Percentiles rank a stretch among this genome's conserved stretches.
phyloP scores from a whole-genome alignment of 2,888 invertebrate species.

The Cotesia congregata region DNA sequence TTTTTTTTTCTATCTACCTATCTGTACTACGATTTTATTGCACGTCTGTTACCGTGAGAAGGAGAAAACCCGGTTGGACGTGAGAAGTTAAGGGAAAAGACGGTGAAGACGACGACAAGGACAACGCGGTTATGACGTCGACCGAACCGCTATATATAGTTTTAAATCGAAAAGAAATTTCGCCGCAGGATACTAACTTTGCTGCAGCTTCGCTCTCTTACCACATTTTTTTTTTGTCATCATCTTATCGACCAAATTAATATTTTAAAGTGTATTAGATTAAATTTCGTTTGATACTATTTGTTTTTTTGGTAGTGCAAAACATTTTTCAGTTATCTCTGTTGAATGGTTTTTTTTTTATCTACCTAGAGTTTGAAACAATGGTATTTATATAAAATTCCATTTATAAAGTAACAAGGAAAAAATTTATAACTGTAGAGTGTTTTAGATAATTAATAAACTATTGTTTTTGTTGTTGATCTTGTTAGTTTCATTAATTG shows the following conservation, averaged over 20 bases:
- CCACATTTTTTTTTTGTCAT: background rate
- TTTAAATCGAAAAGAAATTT: conserved; percentile 42
- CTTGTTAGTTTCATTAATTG: background rate
- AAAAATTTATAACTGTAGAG: background rate
- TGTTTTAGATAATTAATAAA: background rate
- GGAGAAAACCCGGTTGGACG: conserved; percentile 39
- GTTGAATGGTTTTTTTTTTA: background rate
- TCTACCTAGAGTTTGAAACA: background rate
- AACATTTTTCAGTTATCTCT: background rate
- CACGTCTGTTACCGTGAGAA: conserved; percentile 33
- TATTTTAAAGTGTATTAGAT: background rate
- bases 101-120: conserved; percentile 13
- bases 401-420: background rate
- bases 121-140: conserved; percentile 39
- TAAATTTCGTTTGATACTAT: background rate
- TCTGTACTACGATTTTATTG: conserved; percentile 42
- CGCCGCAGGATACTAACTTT: conserved; percentile 12
- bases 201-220: conserved; percentile 29
- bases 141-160: background rate
- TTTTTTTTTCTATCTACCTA: conserved; percentile 4
- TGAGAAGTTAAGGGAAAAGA: conserved; percentile 36
- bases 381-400: background rate
- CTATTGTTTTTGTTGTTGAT: background rate
- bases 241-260: background rate
- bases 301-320: background rate